Evolutionary conservation across 2,797 vertebrate species (phyloP).

Genomic region (Yasuhikotakia modesta): DNA sequence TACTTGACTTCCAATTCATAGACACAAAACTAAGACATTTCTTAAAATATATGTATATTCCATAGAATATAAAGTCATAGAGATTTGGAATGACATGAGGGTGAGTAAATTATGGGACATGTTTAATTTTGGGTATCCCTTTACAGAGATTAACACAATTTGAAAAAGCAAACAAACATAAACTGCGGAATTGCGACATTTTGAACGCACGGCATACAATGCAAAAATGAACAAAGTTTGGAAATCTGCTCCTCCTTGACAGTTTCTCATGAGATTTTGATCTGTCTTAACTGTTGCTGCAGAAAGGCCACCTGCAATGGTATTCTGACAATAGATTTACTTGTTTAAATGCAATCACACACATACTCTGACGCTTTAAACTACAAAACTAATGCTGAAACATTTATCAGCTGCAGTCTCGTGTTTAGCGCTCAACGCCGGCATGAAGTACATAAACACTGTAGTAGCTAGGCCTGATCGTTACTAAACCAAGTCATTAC

Average conservation of each 20-base stretch:
- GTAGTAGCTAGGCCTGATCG: conserved; percentile 11
- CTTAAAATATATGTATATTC: too few relatives aligned
- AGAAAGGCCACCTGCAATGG: too few relatives aligned
- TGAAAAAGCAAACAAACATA: too few relatives aligned
- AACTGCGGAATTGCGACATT: background rate
- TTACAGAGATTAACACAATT: too few relatives aligned
- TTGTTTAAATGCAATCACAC: background rate
- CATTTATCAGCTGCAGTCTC: background rate
- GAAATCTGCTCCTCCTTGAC: background rate
- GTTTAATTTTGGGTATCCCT: too few relatives aligned
- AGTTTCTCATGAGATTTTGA: background rate
- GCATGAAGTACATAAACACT: conserved; percentile 2
- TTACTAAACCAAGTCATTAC: background rate
- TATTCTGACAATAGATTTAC: background rate
- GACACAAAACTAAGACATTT: too few relatives aligned
- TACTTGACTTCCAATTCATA: too few relatives aligned
- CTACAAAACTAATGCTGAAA: too few relatives aligned
- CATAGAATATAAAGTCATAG: too few relatives aligned
- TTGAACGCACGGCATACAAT: too few relatives aligned
- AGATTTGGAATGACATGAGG: too few relatives aligned
- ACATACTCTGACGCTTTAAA: background rate
- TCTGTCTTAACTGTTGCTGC: background rate
- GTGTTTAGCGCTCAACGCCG: background rate
- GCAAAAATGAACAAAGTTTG: background rate
- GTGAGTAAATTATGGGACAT: too few relatives aligned